Percentiles rank a stretch among this genome's conserved stretches.
Conservation (phyloP, 2,113 vertebrate species). For the Scolopax mira region DNA sequence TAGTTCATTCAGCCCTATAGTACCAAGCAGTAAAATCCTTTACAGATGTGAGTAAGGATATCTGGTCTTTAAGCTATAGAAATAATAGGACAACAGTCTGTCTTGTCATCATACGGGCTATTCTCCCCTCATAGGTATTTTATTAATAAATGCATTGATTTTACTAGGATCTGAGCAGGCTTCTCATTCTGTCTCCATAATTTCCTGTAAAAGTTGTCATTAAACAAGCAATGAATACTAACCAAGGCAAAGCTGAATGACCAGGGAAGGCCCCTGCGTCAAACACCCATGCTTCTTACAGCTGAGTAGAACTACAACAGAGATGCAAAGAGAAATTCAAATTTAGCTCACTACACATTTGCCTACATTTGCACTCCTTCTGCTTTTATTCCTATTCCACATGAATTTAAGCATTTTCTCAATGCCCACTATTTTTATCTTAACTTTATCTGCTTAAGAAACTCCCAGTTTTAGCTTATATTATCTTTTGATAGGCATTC, state of each 20-base stretch:
- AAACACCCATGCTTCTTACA: background rate
- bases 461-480: background rate
- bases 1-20: background rate
- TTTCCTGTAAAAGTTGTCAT: background rate
- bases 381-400: background rate
- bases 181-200: background rate
- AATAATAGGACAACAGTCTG: background rate
- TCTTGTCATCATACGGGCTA: background rate
- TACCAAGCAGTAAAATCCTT: background rate
- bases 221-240: background rate
- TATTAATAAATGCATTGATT: background rate
- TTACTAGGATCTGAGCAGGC: background rate
- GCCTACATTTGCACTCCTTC: background rate
- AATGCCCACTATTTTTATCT: background rate
- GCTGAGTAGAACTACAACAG: background rate
- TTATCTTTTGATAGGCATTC: background rate
- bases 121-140: background rate
- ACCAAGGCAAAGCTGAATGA: background rate
- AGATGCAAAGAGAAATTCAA: background rate
- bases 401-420: background rate
- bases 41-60: background rate
- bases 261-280: background rate
- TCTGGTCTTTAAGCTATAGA: background rate
- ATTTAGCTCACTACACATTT: background rate
- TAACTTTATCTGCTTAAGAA: background rate